A percentile compares a stretch with the other conserved stretches of the same genome.
phyloP scores from a whole-genome alignment of 2,888 invertebrate genomes.

The Clanis bilineata region DNA sequence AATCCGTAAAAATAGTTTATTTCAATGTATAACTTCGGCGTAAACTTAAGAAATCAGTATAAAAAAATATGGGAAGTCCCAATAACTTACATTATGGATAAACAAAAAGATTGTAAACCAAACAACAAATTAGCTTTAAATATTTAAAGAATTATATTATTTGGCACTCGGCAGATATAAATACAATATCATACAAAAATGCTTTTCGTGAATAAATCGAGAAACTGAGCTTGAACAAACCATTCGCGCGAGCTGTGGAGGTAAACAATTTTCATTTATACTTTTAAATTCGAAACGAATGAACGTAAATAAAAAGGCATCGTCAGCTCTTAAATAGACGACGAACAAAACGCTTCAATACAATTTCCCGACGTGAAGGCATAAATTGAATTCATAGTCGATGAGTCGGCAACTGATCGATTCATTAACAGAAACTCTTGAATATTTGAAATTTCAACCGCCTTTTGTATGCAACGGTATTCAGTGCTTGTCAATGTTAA shows the following conservation, averaged over 20 bases:
- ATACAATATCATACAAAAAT: neutral
- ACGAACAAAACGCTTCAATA: conserved; percentile 33
- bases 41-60: too few relatives aligned
- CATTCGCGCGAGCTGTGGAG: neutral
- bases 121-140: too few relatives aligned
- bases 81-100: too few relatives aligned
- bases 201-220: neutral
- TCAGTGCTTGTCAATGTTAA: neutral
- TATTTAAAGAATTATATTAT: neutral
- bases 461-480: conserved; percentile 18
- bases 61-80: too few relatives aligned
- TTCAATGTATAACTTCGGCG: too few relatives aligned
- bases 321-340: conserved; percentile 40
- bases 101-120: too few relatives aligned
- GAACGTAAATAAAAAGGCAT: conserved; percentile 35
- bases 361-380: conserved; percentile 44
- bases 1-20: too few relatives aligned
- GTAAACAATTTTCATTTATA: conserved; percentile 14
- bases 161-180: neutral
- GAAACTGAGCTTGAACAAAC: neutral
- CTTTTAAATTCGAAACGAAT: conserved; percentile 25
- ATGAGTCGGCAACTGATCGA: conserved; percentile 36
- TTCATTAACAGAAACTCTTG: conserved; percentile 47
- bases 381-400: conserved; percentile 46
- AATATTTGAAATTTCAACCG: conserved; percentile 37